Evolutionary conservation across 2,888 invertebrate genomes (phyloP), one percentile per base, ranked within the genome.

Genomic region (Apotomis capreana): DNA sequence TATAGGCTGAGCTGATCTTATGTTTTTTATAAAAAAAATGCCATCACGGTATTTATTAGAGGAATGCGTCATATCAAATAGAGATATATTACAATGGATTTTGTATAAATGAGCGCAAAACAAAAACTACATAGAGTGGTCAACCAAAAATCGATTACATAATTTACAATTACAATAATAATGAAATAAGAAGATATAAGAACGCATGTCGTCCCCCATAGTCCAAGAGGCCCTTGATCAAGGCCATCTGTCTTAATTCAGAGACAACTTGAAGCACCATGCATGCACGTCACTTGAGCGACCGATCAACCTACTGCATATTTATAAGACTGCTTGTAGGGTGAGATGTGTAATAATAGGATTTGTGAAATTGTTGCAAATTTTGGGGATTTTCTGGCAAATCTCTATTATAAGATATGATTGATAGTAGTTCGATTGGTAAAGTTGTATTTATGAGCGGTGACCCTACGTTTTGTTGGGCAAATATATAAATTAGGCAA

Each of bases 201-300:
- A 26, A 40, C 15, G 26, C 26, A 12, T 51, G 51, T 46, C 40
- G 36, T 59, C 68, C 68, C 72, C 59, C 13, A 58, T 49, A 59
- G 68, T 71, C 64, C 68, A 59, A 64, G 73, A 73, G 68, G 55
- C 69, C 74, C 75, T 75, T 74, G 74, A 73, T 77, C 77, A 76
- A 69, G 76, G 81, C 87, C 87, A 89, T 89, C 88, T 88, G 87
- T 89, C 89, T 87, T 83, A 81, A 87, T 86, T 82, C 77, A 76
- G 76, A 81, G 84, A 85, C 85, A 83, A 77, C 79, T 80, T 78
- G 74, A 76, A 84, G 83, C 77, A 79, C 78, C 75, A 76, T 75
- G 70, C 75, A 76, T 75, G 70, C 80, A 80, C 75, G 83, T 80
- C 82, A 84, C 85, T 84, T 75, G 51, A 78, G 78, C 75, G 76